A percentile compares a stretch with the other conserved stretches of the same genome.
phyloP scores from a whole-genome alignment of 2,797 vertebrate genomes.

The Sebastes melanostomus region DNA sequence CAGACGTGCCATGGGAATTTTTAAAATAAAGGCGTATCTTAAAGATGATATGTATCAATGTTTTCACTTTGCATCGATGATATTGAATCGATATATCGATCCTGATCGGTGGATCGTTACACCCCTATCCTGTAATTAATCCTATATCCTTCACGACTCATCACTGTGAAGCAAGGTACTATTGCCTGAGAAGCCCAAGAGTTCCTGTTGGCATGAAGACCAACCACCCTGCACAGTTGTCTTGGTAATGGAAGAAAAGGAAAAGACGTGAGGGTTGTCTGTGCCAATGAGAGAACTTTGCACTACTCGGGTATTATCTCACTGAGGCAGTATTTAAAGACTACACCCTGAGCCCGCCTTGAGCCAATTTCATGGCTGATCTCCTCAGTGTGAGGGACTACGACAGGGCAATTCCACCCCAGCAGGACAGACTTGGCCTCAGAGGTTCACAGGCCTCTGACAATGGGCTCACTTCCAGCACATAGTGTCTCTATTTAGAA shows the following conservation, averaged over 20 bases:
- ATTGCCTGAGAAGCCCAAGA: not conserved
- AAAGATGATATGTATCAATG: too few relatives aligned
- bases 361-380: slow-evolving; percentile 81
- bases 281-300: slow-evolving; percentile 33
- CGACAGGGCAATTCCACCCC: slow-evolving; percentile 67
- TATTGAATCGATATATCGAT: too few relatives aligned
- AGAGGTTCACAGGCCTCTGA: slow-evolving; percentile 42
- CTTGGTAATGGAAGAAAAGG: slow-evolving; percentile 31
- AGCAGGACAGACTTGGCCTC: slow-evolving; percentile 55
- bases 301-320: slow-evolving; percentile 38
- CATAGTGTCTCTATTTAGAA: slow-evolving; percentile 55
- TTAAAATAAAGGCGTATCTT: too few relatives aligned
- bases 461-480: slow-evolving; percentile 47
- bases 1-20: too few relatives aligned
- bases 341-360: slow-evolving; percentile 58
- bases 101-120: too few relatives aligned
- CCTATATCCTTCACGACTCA: not conserved
- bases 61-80: too few relatives aligned
- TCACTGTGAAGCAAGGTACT: not conserved
- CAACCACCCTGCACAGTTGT: slow-evolving; percentile 22
- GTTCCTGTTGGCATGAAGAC: slow-evolving; percentile 7
- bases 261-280: slow-evolving; percentile 32
- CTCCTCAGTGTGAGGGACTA: slow-evolving; percentile 63
- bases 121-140: slow-evolving; percentile 5
- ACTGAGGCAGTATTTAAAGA: slow-evolving; percentile 63